These are phyloP conservation scores for Anthoscopus minutus DNA, from an alignment of 2,113 vertebrate genomes.

Conservation along the genomic window DNA sequence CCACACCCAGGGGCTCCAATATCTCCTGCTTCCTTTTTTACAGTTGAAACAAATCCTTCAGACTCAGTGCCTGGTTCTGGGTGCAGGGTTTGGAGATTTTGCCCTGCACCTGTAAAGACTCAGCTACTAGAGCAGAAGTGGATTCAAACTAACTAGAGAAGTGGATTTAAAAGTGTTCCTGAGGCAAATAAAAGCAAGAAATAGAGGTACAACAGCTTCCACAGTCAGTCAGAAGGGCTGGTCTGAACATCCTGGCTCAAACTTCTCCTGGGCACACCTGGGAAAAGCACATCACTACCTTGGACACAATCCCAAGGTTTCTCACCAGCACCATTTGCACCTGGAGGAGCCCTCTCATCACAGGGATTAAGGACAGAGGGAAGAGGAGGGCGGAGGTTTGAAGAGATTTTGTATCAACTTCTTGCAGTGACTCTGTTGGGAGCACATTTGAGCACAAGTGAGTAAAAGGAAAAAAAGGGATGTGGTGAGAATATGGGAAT, in stretches of 20 bases:
- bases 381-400: fast-evolving
- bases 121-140: no score
- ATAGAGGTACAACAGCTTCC: not conserved
- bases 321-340: not conserved
- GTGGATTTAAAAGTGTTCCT: fast-evolving
- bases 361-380: not conserved
- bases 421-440: fast-evolving
- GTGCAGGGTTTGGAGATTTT: not conserved
- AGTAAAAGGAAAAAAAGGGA: not conserved
- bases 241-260: not conserved
- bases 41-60: not conserved
- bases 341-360: not conserved
- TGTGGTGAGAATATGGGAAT: not conserved
- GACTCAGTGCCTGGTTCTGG: not conserved
- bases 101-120: not conserved
- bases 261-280: not conserved
- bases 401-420: fast-evolving
- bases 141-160: no score
- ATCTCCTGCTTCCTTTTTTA: not conserved
- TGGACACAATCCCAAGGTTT: not conserved
- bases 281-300: not conserved
- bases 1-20: not conserved
- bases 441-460: fast-evolving
- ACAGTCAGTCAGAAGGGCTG: not conserved
- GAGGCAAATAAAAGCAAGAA: not conserved